A percentile compares a stretch with the other conserved stretches of the same genome.
phyloP scores from a whole-genome alignment of 2,797 vertebrate species.

The Bradypodion pumilum region DNA sequence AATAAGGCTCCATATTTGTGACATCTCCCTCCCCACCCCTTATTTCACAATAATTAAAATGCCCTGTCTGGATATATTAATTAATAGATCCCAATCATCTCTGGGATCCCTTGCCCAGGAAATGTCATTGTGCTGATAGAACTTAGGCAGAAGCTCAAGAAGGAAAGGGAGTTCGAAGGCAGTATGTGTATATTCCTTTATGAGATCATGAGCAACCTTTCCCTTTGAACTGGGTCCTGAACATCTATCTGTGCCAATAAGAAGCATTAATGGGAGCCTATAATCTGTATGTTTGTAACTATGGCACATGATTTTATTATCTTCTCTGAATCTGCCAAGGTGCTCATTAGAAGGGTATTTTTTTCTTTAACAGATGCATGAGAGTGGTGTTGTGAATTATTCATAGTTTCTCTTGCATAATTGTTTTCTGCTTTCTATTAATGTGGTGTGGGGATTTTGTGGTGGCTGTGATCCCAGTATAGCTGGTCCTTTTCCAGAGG shows the following conservation, averaged over 20 bases:
- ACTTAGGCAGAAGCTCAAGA: too few relatives aligned
- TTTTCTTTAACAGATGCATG: neutral
- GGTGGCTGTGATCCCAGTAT: conserved; percentile 43
- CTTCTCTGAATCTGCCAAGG: neutral
- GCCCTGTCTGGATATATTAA: neutral
- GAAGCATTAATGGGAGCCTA: neutral
- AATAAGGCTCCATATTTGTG: neutral
- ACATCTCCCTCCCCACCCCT: neutral
- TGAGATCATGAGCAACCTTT: neutral
- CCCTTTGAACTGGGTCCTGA: neutral
- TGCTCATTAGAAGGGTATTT: neutral
- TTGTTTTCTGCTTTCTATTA: conserved; percentile 20
- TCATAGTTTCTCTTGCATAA: conserved; percentile 37
- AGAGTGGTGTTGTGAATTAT: conserved; percentile 25
- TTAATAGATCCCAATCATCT: neutral
- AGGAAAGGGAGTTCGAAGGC: too few relatives aligned
- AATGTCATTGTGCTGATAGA: neutral
- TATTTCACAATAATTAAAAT: neutral
- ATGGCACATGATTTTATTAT: neutral
- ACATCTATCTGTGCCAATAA: neutral
- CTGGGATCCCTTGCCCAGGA: neutral
- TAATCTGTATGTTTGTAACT: neutral
- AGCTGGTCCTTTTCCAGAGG: conserved; percentile 16
- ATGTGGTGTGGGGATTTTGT: conserved; percentile 20
- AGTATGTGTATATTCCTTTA: neutral